Evolutionary conservation across 2,888 invertebrate genomes (phyloP), one percentile per base, ranked within the genome.

Genomic region (Thelaira solivaga): DNA sequence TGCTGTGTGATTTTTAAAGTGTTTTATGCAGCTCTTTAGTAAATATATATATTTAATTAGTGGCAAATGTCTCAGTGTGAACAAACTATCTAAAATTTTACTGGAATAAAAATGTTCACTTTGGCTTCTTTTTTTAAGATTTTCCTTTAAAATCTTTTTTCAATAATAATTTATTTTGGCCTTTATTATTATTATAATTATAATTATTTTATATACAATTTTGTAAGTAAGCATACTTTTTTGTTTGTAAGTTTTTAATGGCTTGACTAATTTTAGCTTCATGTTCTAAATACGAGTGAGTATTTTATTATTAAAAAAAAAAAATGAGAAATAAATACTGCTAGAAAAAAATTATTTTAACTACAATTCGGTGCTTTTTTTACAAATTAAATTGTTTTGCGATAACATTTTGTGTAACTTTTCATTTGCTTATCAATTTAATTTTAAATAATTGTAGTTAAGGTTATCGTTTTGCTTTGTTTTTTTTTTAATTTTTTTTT

Each of bases 301-400:
- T n/a, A n/a, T n/a, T n/a, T n/a, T n/a, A n/a, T n/a, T n/a, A n/a
- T n/a, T n/a, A n/a, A n/a, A n/a, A n/a, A n/a, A n/a, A n/a, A n/a
- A n/a, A n/a, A n/a, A n/a, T n/a, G n/a, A n/a, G 10, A 16, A 67
- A 67, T 53, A 74, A 74, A 67, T 67, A 74, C 67, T 61, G 59
- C 34, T 72, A 62, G 65, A 41, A 49, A 39, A 47, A 11, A 72
- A 65, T 51, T 31, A 59, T 51, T 59, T 41, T 51, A 65, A 73
- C 65, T 73, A 65, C 59, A 31, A 59, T 59, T 72, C 16, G 45
- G 62, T 72, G 62, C 62, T 26, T 62, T 4, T 24, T 51, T 62
- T 39, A 13, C 18, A 29, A n/a, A n/a, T n/a, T n/a, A n/a, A n/a
- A 43, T 2, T 62, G 20, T 71, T 24, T 51, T 26, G n/a, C 29